Conservation (phyloP, 2,797 vertebrate species). For the Vultur gryphus region DNA sequence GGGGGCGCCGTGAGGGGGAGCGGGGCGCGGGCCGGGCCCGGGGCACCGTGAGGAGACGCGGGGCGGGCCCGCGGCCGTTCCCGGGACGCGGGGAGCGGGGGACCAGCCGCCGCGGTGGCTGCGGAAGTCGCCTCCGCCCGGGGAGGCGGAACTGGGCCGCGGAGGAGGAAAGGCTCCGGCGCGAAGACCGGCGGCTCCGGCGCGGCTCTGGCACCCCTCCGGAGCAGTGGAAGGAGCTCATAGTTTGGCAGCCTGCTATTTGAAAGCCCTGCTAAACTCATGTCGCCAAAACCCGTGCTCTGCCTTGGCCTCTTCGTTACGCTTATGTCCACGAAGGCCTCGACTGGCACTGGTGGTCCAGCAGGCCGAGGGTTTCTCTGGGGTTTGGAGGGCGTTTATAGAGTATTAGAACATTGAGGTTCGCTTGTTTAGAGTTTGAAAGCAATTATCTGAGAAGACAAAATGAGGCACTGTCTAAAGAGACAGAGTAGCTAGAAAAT, state of each 20-base stretch:
- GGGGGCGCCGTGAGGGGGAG: not conserved
- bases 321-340: rapidly evolving
- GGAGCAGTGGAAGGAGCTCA: rapidly evolving
- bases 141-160: not conserved
- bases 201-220: rapidly evolving
- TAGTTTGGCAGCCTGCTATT: rapidly evolving
- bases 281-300: rapidly evolving
- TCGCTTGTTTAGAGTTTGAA: rapidly evolving
- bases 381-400: rapidly evolving
- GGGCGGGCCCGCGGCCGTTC: not conserved
- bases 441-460: rapidly evolving
- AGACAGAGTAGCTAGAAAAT: rapidly evolving
- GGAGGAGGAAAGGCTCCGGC: not conserved
- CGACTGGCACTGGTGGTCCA: not conserved
- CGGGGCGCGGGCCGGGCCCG: not conserved
- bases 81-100: not conserved
- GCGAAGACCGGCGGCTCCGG: not conserved
- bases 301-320: rapidly evolving
- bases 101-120: not conserved
- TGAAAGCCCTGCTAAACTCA: rapidly evolving
- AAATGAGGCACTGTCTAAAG: rapidly evolving
- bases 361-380: not conserved
- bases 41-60: not conserved
- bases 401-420: rapidly evolving
- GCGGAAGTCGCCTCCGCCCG: not conserved